These are phyloP conservation scores for Melitaea cinxia DNA, from an alignment of 1,140 invertebrate species.

Conservation along the genomic window DNA sequence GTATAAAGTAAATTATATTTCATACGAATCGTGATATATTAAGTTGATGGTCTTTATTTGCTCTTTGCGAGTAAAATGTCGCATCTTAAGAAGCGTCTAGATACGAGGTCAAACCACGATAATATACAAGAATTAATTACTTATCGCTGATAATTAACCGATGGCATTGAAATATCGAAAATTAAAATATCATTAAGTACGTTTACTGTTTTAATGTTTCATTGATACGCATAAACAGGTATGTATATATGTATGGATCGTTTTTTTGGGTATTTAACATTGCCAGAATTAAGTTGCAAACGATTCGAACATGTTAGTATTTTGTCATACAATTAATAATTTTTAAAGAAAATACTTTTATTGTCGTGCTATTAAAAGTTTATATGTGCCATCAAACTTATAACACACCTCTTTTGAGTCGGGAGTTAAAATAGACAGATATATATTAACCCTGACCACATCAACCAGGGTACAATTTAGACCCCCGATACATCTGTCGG, in stretches of 20 bases:
- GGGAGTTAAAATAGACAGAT: too few species aligned
- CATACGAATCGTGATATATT: conserved; percentile 45
- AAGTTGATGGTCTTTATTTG: conserved; percentile 40
- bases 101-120: conserved; percentile 13
- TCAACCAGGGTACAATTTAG: too few species aligned
- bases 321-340: too few species aligned
- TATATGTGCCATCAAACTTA: too few species aligned
- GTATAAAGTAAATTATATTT: conserved; percentile 18
- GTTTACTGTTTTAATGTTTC: conserved; percentile 3
- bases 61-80: conserved; percentile 50
- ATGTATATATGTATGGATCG: conserved; percentile 1
- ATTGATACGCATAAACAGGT: conserved; percentile 9
- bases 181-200: conserved; percentile 4
- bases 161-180: neutral
- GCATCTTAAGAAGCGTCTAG: conserved; percentile 36
- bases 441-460: too few species aligned
- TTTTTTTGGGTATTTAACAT: conserved; percentile 1
- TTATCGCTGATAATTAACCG: conserved; percentile 11
- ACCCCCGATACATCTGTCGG: too few species aligned
- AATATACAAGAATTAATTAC: conserved; percentile 7
- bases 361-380: too few species aligned
- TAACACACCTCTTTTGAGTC: too few species aligned
- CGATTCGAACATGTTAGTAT: too few species aligned
- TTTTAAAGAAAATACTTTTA: too few species aligned
- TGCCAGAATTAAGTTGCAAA: too few species aligned